Conservation (phyloP, 2,113 vertebrate genomes). For the Glaucidium brasilianum region DNA sequence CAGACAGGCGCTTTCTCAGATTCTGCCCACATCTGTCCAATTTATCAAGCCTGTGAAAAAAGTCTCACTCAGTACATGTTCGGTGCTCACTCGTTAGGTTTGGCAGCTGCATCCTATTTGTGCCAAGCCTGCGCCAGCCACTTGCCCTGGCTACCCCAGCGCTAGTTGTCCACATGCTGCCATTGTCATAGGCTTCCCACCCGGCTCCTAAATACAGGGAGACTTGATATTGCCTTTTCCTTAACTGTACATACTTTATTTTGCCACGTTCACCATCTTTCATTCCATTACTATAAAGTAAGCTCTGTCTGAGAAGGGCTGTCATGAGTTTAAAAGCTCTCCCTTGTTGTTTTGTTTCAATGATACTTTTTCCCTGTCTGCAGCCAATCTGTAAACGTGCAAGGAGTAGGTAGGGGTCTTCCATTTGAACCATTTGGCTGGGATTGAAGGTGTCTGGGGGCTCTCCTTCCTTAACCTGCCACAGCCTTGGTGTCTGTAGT, state of each 20-base stretch:
- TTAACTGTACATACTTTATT: not conserved
- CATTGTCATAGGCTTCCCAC: not conserved
- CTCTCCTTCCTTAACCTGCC: not conserved
- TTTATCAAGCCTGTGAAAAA: not conserved
- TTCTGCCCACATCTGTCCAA: not conserved
- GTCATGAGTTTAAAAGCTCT: not conserved
- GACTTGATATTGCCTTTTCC: not conserved
- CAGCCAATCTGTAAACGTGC: not conserved
- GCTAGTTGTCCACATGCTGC: fast-evolving
- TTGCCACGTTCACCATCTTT: not conserved
- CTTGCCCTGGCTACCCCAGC: not conserved
- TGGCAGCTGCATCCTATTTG: not conserved
- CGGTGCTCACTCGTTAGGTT: not conserved
- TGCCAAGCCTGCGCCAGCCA: fast-evolving
- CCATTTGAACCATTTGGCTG: not conserved
- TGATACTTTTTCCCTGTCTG: not conserved
- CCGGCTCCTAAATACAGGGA: not conserved
- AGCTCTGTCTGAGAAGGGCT: not conserved
- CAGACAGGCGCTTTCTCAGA: not conserved
- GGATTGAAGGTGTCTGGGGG: not conserved
- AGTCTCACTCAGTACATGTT: fast-evolving
- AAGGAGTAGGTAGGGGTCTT: not conserved
- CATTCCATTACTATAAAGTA: not conserved
- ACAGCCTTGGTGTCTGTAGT: not conserved
- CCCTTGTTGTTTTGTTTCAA: not conserved